Conservation (phyloP, 2,888 invertebrate species). For the Schizaphis graminum region DNA sequence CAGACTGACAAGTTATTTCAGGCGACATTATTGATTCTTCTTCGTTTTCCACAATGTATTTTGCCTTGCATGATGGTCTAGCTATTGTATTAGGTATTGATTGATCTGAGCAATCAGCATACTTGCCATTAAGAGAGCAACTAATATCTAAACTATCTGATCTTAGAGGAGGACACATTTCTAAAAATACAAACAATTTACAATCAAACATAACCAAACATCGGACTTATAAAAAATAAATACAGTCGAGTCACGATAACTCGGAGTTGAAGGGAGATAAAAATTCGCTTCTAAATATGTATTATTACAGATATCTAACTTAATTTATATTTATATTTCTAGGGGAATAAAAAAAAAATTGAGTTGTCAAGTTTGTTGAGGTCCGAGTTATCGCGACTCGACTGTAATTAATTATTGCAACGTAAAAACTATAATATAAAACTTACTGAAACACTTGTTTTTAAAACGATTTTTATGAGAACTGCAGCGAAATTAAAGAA, state of each 20-base stretch:
- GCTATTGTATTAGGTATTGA: conserved; percentile 67
- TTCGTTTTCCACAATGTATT: conserved; percentile 50
- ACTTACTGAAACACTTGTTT: conserved; percentile 40
- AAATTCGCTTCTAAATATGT: no score
- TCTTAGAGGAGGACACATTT: conserved; percentile 66
- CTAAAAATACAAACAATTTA: conserved; percentile 61
- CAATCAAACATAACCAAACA: background rate
- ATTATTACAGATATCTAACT: no score
- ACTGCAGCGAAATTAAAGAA: no score
- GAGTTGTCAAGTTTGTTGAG: no score
- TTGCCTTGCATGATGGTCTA: conserved; percentile 66
- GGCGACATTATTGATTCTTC: conserved; percentile 7
- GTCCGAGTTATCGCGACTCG: no score
- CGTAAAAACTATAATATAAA: background rate
- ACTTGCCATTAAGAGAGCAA: conserved; percentile 65
- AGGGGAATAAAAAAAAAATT: no score
- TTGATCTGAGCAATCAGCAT: conserved; percentile 65
- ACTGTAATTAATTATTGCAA: no score
- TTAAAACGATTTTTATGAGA: background rate
- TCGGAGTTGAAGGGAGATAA: no score
- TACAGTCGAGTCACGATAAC: no score
- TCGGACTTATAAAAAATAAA: background rate
- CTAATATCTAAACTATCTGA: conserved; percentile 67
- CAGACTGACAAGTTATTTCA: conserved; percentile 64
- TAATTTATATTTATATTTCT: no score